Evolutionary conservation across 23 tunicate genomes (phyloP), one percentile per base, ranked within the genome.

Genomic region (Ascidia mentula): DNA sequence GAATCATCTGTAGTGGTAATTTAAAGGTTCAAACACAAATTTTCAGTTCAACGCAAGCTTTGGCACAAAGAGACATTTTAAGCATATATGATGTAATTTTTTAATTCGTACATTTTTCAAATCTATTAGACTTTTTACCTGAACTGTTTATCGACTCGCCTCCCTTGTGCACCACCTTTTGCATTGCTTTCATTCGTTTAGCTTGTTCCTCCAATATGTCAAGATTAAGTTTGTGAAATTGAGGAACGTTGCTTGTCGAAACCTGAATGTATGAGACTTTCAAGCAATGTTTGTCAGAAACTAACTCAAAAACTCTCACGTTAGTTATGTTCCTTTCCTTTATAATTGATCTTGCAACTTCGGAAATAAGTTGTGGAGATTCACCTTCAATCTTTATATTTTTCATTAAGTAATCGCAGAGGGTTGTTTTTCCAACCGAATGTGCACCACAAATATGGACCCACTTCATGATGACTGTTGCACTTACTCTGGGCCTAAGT

Each of bases 401-500:
- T 35, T 74, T 35, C 46, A 18, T 4, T 31, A 38, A 74, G n/a
- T 31, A 17, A 20, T 74, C 38, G 46, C 34, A 30, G 32, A 74
- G 15, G 28, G 78, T 74, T 31, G 78, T 34, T 74, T 74, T 74
- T 74, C 78, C 46, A 22, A 36, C 38, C 4, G 78, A 74, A 31
- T 37, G 46, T 5, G 46, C 15, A 36, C 46, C 46, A 8, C 46
- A 38, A 35, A 37, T 30, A 15, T 15, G 20, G 28, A 38, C 78
- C 38, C 46, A 36, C 34, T 74, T 37, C 46, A 74, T 74, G 4
- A n/a, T n/a, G n/a, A n/a, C n/a, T n/a, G n/a, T n/a, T n/a, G n/a
- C n/a, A n/a, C n/a, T n/a, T n/a, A n/a, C n/a, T n/a, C n/a, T n/a
- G n/a, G n/a, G n/a, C n/a, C n/a, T n/a, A n/a, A n/a, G n/a, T n/a